Conservation (phyloP, 2,113 vertebrate genomes). For the Smithornis capensis region DNA sequence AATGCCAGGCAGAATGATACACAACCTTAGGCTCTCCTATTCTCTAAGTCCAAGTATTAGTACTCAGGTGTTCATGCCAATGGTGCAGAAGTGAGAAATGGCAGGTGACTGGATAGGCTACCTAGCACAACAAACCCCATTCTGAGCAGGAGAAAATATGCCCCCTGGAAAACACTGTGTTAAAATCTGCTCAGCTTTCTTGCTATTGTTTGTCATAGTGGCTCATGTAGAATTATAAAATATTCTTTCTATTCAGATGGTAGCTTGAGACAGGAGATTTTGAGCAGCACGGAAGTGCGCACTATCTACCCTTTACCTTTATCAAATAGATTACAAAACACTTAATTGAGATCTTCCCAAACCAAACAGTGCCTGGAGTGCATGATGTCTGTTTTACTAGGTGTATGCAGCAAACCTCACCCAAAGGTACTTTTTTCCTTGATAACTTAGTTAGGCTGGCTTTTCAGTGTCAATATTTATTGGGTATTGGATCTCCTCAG, state of each 20-base stretch:
- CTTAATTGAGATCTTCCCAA: not conserved
- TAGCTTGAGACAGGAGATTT: not conserved
- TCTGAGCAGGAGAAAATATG: not conserved
- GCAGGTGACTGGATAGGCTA: not conserved
- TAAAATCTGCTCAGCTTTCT: not conserved
- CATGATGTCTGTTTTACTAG: not conserved
- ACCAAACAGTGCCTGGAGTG: not conserved
- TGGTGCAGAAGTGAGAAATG: not conserved
- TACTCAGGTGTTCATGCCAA: not conserved
- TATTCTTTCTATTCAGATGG: not conserved
- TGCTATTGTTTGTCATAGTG: fast-evolving
- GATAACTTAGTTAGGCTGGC: not conserved
- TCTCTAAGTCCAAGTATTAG: not conserved
- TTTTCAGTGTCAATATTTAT: not conserved
- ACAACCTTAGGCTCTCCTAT: not conserved
- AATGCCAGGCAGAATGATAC: not conserved
- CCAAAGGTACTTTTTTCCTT: not conserved
- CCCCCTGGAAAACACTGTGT: not conserved
- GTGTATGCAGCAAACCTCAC: not conserved
- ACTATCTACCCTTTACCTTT: not conserved
- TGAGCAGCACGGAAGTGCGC: not conserved
- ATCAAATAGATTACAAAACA: not conserved
- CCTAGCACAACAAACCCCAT: not conserved
- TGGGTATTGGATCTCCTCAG: not conserved
- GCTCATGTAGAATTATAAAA: not conserved